phyloP scores from a whole-genome alignment of 1,140 invertebrate genomes.

The Drosophila orena region DNA sequence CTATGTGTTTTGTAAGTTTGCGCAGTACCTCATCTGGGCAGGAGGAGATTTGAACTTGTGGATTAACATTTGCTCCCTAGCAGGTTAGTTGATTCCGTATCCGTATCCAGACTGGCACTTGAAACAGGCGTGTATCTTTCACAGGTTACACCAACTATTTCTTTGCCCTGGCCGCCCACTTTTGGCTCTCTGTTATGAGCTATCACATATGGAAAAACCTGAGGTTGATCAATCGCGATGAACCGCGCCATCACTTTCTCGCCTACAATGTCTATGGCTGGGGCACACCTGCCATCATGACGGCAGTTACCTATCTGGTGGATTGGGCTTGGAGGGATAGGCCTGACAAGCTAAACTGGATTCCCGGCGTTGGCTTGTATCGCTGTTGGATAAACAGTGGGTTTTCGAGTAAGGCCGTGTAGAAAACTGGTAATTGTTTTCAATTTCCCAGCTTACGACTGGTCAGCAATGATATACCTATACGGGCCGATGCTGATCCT shows the following conservation, averaged over 20 bases:
- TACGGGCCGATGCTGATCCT: not conserved
- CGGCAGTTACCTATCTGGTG: not conserved
- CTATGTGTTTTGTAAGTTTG: not conserved
- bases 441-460: not conserved
- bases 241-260: not conserved
- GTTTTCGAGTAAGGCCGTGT: not conserved
- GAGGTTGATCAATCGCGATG: not conserved
- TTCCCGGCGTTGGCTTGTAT: not conserved
- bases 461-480: not conserved
- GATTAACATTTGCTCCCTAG: not conserved
- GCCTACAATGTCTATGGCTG: not conserved
- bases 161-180: not conserved
- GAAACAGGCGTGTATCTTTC: no score
- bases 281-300: not conserved
- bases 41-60: not conserved
- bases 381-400: not conserved
- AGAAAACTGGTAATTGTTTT: no score
- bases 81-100: not conserved
- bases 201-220: not conserved
- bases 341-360: not conserved
- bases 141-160: not conserved
- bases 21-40: not conserved
- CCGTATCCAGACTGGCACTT: not conserved
- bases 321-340: not conserved
- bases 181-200: not conserved